A percentile compares a stretch with the other conserved stretches of the same genome.
Evolutionary conservation across 2,888 invertebrate species (phyloP).

Genomic region (Graphium colonna): DNA sequence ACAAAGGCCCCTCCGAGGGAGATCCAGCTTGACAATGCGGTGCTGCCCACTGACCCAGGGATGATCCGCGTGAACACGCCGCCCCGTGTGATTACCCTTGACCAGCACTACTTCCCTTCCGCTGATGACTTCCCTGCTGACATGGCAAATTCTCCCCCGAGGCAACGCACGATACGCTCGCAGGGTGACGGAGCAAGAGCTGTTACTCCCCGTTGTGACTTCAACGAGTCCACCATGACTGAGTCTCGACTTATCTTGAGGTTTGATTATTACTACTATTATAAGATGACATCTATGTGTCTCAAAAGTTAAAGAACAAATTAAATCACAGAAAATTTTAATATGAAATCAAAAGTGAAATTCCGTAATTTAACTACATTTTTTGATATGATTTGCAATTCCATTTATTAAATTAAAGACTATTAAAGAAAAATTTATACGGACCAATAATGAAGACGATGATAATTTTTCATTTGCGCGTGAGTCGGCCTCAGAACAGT

Average conservation of each 20-base stretch:
- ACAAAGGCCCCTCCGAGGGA: conserved; percentile 93
- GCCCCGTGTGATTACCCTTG: conserved; percentile 91
- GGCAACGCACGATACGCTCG: conserved; percentile 53
- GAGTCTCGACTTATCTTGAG: conserved; percentile 70
- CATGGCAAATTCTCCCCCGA: conserved; percentile 59
- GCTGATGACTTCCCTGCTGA: conserved; percentile 75
- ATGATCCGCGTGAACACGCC: conserved; percentile 93
- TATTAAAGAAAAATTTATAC: too few species aligned
- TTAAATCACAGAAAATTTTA: too few species aligned
- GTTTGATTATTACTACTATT: conserved; percentile 34
- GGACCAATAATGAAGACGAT: too few species aligned
- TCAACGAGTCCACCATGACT: conserved; percentile 71
- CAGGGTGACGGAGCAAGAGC: conserved; percentile 67
- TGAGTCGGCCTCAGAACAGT: too few species aligned
- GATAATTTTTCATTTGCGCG: too few species aligned
- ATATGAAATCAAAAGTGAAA: too few species aligned
- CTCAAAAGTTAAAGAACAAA: too few species aligned
- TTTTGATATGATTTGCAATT: too few species aligned
- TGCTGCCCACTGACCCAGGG: conserved; percentile 84
- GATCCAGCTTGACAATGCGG: conserved; percentile 90
- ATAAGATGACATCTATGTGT: conserved; percentile 11
- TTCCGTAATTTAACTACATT: too few species aligned
- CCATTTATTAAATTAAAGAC: too few species aligned
- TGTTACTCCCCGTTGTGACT: conserved; percentile 57
- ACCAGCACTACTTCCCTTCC: conserved; percentile 90